Evolutionary conservation across 2,113 vertebrate species (phyloP), one percentile per base, ranked within the genome.

Genomic region (Tangachromis dhanisi): DNA sequence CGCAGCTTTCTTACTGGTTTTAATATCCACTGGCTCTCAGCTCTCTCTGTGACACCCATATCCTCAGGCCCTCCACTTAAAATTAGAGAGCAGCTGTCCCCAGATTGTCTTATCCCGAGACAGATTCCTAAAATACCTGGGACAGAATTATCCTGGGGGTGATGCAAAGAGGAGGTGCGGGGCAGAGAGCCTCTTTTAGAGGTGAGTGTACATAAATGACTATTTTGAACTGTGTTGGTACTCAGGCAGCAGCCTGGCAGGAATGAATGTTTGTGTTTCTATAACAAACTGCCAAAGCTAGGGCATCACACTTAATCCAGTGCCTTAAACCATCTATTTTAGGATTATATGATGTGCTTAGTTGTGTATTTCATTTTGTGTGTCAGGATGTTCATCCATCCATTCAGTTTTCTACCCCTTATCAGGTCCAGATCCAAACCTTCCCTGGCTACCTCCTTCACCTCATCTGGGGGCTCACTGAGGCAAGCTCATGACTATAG

Each of bases 81-180:
- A 97, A 96, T 96, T 93, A 96, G 94, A 94, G 85, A 89, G 95
- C 96, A 97, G 95, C 96, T 97, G 96, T 92, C 91, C 88, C 86
- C 55, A 91, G 92, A 93, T 93, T 94, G 93, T 96, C 90, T 95
- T 93, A 92, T 96, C 92, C 93, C 91, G 89, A 90, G 94, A 93
- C 92, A 80, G 89, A 96, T 93, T 96, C 96, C 88, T 93, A 83
- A 95, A 96, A 97, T 97, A 96, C 93, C 90, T 54, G 2, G 24
- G 94, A 92, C 95, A 93, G 86, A 96, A 94, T 96, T 95, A 96
- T 92, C 94, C 86, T 11, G 24, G 83, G 73, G 63, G 85, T 38
- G 84, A 92, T 55, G 86, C 86, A 81, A 71, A 88, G 86, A 84
- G 78, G 84, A 92, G 89, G 89, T 93, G 89, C 83, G 80, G 89